These are phyloP conservation scores for Trachelus stipa DNA, from an alignment of 2,888 invertebrate genomes.

Conservation along the genomic window DNA sequence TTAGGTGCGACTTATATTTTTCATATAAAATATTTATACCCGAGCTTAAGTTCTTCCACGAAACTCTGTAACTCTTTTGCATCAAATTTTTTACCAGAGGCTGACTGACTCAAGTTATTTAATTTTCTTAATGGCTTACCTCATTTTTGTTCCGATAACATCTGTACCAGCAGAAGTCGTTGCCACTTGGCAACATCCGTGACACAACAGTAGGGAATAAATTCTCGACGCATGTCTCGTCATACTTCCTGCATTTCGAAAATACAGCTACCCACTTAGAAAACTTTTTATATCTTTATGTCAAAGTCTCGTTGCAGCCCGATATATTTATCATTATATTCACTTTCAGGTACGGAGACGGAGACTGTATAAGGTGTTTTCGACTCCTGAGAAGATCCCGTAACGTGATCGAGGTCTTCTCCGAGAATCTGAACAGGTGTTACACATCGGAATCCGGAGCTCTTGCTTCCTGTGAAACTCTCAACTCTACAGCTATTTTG, in stretches of 20 bases:
- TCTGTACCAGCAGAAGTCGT: background rate
- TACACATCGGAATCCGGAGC: slow-evolving; percentile 73
- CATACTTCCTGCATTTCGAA: background rate
- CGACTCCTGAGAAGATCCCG: slow-evolving; percentile 71
- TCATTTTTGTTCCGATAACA: background rate
- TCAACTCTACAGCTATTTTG: slow-evolving; percentile 67
- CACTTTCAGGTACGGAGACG: slow-evolving; percentile 68
- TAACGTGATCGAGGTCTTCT: slow-evolving; percentile 73
- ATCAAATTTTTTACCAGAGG: background rate
- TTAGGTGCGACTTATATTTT: background rate
- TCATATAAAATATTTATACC: background rate
- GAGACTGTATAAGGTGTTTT: slow-evolving; percentile 74
- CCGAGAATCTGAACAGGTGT: slow-evolving; percentile 73
- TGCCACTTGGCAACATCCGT: background rate
- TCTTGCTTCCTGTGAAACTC: slow-evolving; percentile 68
- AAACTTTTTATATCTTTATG: background rate
- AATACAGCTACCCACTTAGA: background rate
- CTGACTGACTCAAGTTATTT: background rate
- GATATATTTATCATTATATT: background rate
- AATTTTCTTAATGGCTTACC: background rate
- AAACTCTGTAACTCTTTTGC: background rate
- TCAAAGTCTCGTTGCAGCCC: background rate
- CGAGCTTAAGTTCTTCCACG: background rate
- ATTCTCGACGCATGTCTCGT: background rate
- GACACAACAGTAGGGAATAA: background rate